These are phyloP conservation scores for Dromius quadrimaculatus DNA, from an alignment of 2,888 invertebrate species.

Conservation along the genomic window DNA sequence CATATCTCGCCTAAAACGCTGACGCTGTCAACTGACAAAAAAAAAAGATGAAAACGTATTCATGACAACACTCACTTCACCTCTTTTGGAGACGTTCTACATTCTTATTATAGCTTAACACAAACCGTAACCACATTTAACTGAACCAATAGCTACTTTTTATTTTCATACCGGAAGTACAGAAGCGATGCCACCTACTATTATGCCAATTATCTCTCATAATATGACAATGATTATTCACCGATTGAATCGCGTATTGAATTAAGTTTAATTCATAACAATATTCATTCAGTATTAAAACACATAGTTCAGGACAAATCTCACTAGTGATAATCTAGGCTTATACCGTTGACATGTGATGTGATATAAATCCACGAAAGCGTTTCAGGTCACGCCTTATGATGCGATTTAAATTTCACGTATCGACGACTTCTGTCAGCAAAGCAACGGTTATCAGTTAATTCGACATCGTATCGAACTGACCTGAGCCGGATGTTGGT, in stretches of 20 bases:
- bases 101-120: not conserved
- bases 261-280: too few relatives aligned
- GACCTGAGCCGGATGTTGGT: conserved; percentile 4
- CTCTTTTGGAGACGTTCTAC: not conserved
- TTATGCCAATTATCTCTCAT: too few relatives aligned
- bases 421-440: conserved; percentile 10
- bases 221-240: too few relatives aligned
- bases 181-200: too few relatives aligned
- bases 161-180: too few relatives aligned
- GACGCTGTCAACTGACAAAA: conserved; percentile 30
- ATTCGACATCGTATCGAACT: conserved; percentile 9
- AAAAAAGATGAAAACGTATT: conserved; percentile 28
- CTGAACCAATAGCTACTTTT: too few relatives aligned
- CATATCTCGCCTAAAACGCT: conserved; percentile 17
- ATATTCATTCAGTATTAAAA: not conserved
- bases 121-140: not conserved
- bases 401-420: conserved; percentile 37
- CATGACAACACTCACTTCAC: conserved; percentile 8
- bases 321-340: not conserved
- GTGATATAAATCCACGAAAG: not conserved
- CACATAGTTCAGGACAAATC: not conserved
- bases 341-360: conserved; percentile 6
- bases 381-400: conserved; percentile 6
- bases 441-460: conserved; percentile 7
- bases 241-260: too few relatives aligned